Base-by-base conservation (phyloP, 2,888 invertebrate genomes). In the Protophormia terraenovae region DNA sequence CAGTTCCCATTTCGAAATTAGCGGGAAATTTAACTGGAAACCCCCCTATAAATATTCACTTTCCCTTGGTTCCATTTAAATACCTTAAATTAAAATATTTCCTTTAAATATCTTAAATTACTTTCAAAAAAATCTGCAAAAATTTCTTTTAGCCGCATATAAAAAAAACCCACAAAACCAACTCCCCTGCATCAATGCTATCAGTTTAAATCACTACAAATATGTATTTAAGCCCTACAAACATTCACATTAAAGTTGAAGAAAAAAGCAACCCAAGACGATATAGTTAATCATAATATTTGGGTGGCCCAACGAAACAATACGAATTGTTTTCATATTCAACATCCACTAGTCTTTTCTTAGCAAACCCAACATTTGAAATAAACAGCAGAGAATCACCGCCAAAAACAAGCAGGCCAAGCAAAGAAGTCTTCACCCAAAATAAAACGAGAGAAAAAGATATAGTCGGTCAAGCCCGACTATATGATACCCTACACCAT, bases 281-380 rank as follows among this genome's bases (percentile, higher is more conserved):
- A 84, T 86, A 81, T 85, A 83, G 89, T 90, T 89, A 89, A 90
- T 91, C 90, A 90, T 91, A 91, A 90, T 90, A 89, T 90, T 90
- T 90, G 90, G 91, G 90, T 90, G 90, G 90, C 90, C 91, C 72
- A 69, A 45, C 73, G 78, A 86, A 86, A 86, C 87, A 87, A 87
- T 86, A 75, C 77, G 86, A 87, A 87, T 87, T 87, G 86, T 86
- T 84, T 84, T 72, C 53, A 64, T 79, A 64, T 86, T 78, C 73
- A 88, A 58, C 73, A 38, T 29, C 60, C 67, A 73, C 73, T 66
- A 66, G 38, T 53, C 16, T 29, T 35, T 62, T 16, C 27, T 27
- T 14, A 3, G 62, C n/a, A 45, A 38, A 71, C n/a, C 35, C 50
- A 77, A 27, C 10, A n/a, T n/a, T n/a, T n/a, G 14, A 19, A 55